Evolutionary conservation across 2,888 invertebrate genomes (phyloP), one percentile per base, ranked within the genome.

Genomic region (Oligia fasciuncula): DNA sequence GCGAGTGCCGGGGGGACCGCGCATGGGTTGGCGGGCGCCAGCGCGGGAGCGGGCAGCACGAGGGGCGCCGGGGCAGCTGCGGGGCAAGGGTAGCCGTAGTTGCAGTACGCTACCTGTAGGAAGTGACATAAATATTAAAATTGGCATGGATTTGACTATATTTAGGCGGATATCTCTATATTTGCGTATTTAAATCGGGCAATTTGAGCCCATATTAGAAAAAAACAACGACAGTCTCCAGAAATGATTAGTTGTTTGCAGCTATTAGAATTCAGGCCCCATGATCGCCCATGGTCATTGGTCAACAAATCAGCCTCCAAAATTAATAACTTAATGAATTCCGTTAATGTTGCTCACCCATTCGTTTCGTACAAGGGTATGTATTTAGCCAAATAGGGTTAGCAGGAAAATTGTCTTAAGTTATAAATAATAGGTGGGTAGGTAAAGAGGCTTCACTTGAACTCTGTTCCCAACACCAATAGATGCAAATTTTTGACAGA

Each of bases 1-100:
- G 90, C 88, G 0, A 90, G 86, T 0, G 87, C 87, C 4, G 85
- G 76, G 6, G 84, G 80, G 9, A 90, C 77, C 23, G 85, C 77
- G 76, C 73, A 84, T n/a, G 77, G 77, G 77, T 35, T 76, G 43
- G 57, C 81, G 23, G 76, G 79, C 43, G 43, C 81, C 0, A 65
- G 60, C 0, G 87, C 67, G 0, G 88, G 84, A 0, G 88, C 86
- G 19, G 90, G 88, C 17, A 89, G 77, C 3, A 89, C 1, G 0
- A 87, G 84, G 0, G 88, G 88, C 0, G 91, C 85, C 1, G 87
- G 85, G 0, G 86, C 71, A 14, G 86, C 67, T 29, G 80, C 29
- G 2, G 69, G 83, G 77, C 63, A 86, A 0, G 29, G 49, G 80
- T 73, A 86, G 19, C 82, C 51, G 76, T 73, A 86, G 19, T 80